Evolutionary conservation across 2,888 invertebrate species (phyloP), one percentile per base, ranked within the genome.

Genomic region (Eurytoma californica): DNA sequence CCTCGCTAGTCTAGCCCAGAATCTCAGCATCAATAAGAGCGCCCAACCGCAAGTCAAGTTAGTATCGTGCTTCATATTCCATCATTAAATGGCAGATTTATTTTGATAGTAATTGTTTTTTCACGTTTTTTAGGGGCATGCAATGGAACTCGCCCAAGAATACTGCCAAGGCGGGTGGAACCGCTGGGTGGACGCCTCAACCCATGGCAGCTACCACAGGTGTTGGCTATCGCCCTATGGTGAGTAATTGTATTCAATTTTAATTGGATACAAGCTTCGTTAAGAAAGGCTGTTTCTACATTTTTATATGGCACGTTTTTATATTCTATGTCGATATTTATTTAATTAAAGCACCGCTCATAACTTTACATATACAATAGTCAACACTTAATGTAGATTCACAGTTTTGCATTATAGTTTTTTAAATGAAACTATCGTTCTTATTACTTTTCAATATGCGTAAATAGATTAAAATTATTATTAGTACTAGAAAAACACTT

Each of bases 61-160:
- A 94, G 72, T 69, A 65, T 49, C 30, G 24, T n/a, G 0, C 24
- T 24, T 60, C 1, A 47, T 53, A 30, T 55, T 20, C 20, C 9
- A 58, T 20, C 13, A 3, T 12, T 55, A 5, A 55, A 4, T 18
- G 55, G 55, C n/a, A 55, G n/a, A 18, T n/a, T 55, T 18, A 18
- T 55, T 55, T 55, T 55, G 16, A 5, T 5, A n/a, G n/a, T n/a
- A 18, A 18, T 9, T 14, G 49, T 1, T 13, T 49, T 13, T 16
- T n/a, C 12, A 3, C 53, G 14, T 53, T 0, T 53, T 53, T 53
- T 53, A 96, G 96, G 92, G 95, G 96, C 88, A 95, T 96, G 92
- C 96, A 96, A 92, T 97, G 96, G 96, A 96, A 95, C 91, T 96
- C 96, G 81, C 96, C 96, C 83, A 96, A 96, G 92, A 96, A 95